phyloP scores from a whole-genome alignment of 2,888 invertebrate genomes.

The Dinocampus coccinellae region DNA sequence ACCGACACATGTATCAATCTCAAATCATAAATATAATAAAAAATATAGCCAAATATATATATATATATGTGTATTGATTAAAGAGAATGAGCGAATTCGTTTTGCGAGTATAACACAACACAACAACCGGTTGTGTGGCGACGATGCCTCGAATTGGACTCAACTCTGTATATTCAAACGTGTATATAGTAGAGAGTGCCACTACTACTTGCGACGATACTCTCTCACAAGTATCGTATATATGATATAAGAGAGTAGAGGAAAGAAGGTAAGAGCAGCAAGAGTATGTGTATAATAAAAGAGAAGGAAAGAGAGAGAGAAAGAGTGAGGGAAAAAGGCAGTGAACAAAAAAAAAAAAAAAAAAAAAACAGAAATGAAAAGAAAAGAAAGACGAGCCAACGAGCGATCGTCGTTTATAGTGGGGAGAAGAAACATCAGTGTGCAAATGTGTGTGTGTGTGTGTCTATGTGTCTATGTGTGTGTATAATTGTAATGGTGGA shows the following conservation, averaged over 20 bases:
- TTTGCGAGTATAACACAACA: not conserved
- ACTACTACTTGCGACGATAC: slow-evolving; percentile 2
- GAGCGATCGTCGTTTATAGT: not conserved
- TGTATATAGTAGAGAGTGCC: not conserved
- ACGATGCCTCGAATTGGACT: slow-evolving; percentile 6
- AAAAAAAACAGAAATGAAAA: not conserved
- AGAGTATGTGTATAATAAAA: too few relatives aligned
- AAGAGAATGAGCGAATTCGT: not conserved
- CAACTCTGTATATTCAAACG: not conserved
- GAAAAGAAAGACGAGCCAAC: not conserved
- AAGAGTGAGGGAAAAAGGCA: not conserved
- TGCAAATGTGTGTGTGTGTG: slow-evolving; percentile 5
- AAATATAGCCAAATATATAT: not conserved
- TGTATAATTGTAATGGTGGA: slow-evolving; percentile 19
- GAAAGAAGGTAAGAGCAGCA: not conserved
- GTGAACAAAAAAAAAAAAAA: not conserved
- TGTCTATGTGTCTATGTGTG: not conserved
- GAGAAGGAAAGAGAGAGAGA: too few relatives aligned
- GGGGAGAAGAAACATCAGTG: slow-evolving; percentile 13
- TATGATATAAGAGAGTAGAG: not conserved
- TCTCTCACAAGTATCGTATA: slow-evolving; percentile 3
- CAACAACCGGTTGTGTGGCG: slow-evolving; percentile 18
- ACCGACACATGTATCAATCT: too few relatives aligned
- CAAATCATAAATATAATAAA: not conserved
- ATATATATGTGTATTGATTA: not conserved